Evolutionary conservation across 2,797 vertebrate genomes (phyloP).

Genomic region (Micromesistius poutassou): DNA sequence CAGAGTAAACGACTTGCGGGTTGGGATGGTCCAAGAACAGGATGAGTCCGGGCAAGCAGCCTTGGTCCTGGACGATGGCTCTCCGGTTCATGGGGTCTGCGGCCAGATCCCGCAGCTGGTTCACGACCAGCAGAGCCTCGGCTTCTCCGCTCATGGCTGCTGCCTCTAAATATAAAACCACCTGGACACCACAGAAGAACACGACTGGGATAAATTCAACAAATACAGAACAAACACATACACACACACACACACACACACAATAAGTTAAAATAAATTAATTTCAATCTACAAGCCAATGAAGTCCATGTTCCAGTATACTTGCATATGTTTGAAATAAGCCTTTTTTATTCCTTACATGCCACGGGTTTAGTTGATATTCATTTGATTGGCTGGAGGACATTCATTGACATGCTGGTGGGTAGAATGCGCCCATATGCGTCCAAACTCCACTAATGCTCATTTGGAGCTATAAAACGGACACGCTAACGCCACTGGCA

Average conservation of each 20-base stretch:
- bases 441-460: too few species aligned
- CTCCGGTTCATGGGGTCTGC: slow-evolving; percentile 88
- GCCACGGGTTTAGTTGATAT: not conserved
- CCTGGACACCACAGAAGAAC: not conserved
- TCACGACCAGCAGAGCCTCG: slow-evolving; percentile 85
- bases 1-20: slow-evolving; percentile 88
- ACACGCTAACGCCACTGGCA: too few species aligned
- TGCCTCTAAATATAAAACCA: not conserved
- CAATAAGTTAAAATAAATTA: too few species aligned
- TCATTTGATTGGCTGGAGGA: not conserved
- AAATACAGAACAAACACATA: too few species aligned
- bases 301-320: too few species aligned
- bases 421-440: too few species aligned
- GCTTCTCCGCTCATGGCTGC: slow-evolving; percentile 80
- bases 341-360: not conserved
- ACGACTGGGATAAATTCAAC: not conserved
- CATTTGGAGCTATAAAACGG: too few species aligned
- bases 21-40: slow-evolving; percentile 88
- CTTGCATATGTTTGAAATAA: not conserved
- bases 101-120: slow-evolving; percentile 87
- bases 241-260: too few species aligned
- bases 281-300: too few species aligned
- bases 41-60: slow-evolving; percentile 90
- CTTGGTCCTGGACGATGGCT: slow-evolving; percentile 91
- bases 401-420: not conserved